phyloP scores from a whole-genome alignment of 2,888 invertebrate species.

The Calameuta filiformis region DNA sequence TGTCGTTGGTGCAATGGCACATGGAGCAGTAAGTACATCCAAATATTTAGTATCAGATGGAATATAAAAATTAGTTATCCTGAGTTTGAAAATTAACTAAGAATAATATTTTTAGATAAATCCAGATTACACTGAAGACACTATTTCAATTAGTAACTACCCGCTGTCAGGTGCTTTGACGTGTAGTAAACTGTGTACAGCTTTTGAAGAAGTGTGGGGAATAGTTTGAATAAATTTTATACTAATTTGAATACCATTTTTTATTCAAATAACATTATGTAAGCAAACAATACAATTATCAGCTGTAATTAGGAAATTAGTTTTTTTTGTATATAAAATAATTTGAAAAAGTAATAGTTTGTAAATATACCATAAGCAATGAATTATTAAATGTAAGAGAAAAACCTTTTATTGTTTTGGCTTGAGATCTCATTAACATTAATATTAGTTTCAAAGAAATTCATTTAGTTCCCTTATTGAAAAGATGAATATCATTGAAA shows the following conservation, averaged over 20 bases:
- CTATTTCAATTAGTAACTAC: constrained; percentile 93
- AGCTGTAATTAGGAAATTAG: neutral
- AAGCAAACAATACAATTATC: neutral
- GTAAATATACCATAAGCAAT: neutral
- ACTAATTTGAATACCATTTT: neutral
- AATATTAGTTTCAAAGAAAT: neutral
- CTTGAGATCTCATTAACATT: neutral
- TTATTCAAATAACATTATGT: neutral
- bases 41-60: neutral
- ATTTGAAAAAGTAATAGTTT: neutral
- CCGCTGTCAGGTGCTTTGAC: constrained; percentile 96
- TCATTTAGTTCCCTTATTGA: neutral
- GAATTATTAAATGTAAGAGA: neutral
- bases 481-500: neutral
- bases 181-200: constrained; percentile 93
- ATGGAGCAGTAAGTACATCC: constrained; percentile 83
- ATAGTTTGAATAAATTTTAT: constrained; percentile 68
- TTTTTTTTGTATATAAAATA: neutral
- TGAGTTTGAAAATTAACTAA: neutral
- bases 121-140: constrained; percentile 89
- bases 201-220: constrained; percentile 95
- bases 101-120: constrained; percentile 67
- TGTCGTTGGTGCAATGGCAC: constrained; percentile 97
- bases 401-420: neutral
- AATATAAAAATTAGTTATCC: neutral